A percentile compares a stretch with the other conserved stretches of the same genome.
These are phyloP conservation scores for Jordanella pulchra DNA, from an alignment of 2,797 vertebrate species.

Conservation along the genomic window DNA sequence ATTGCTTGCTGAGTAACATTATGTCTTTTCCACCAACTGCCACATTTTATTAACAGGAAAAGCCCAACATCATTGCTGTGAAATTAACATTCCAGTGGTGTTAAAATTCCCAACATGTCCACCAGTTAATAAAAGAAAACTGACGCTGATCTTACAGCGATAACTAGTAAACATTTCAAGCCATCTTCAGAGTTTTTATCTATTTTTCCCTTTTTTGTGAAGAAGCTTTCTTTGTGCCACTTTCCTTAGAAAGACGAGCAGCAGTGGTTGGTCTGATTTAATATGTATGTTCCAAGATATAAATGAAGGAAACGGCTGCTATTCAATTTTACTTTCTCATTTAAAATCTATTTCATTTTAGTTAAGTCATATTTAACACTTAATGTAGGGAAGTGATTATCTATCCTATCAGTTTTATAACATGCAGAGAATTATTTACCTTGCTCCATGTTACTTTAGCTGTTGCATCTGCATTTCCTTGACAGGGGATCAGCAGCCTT, in stretches of 20 bases:
- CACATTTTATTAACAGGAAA: background rate
- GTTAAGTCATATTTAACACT: too few species aligned
- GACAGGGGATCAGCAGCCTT: slow-evolving; percentile 86
- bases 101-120: background rate
- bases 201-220: background rate
- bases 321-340: background rate
- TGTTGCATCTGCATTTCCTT: slow-evolving; percentile 76
- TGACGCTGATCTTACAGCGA: background rate
- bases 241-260: background rate
- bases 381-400: too few species aligned
- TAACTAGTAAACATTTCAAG: background rate
- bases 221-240: background rate
- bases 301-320: background rate
- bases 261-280: background rate
- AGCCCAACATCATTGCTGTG: background rate
- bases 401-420: background rate
- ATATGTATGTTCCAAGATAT: background rate
- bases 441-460: slow-evolving; percentile 86
- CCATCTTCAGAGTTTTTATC: background rate
- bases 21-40: background rate
- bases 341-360: background rate
- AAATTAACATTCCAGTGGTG: background rate
- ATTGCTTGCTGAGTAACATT: background rate
- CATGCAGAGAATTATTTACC: slow-evolving; percentile 73
- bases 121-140: background rate